Evolutionary conservation across 2,797 vertebrate genomes (phyloP).

Genomic region (Pelochelys cantorii): DNA sequence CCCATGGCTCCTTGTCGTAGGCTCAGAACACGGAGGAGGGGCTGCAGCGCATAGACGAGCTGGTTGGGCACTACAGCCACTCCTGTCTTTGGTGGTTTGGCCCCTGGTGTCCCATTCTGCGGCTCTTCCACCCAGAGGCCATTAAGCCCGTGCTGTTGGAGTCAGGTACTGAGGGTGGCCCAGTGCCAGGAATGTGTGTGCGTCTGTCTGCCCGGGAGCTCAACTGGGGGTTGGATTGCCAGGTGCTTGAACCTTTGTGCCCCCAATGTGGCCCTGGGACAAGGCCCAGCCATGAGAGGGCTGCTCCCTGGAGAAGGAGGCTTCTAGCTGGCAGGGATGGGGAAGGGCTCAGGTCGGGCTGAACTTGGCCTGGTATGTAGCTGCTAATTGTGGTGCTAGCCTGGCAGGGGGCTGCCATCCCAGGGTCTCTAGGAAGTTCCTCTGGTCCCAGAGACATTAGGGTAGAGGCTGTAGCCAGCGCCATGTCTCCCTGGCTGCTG

Average conservation of each 20-base stretch:
- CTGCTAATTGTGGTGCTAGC: too few species aligned
- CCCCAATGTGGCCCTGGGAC: too few species aligned
- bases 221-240: background rate
- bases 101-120: background rate
- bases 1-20: background rate
- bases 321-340: too few species aligned
- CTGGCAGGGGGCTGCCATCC: too few species aligned
- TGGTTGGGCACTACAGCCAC: background rate
- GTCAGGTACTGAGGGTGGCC: slow-evolving; percentile 8
- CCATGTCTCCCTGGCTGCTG: too few species aligned
- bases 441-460: too few species aligned
- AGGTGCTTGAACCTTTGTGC: background rate
- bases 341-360: too few species aligned
- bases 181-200: rapidly evolving
- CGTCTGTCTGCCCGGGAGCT: background rate
- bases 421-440: too few species aligned
- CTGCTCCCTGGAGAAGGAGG: background rate
- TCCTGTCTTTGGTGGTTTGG: slow-evolving; percentile 43
- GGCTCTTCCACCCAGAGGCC: slow-evolving; percentile 47
- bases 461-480: too few species aligned
- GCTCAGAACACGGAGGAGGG: slow-evolving; percentile 44
- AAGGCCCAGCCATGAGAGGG: background rate
- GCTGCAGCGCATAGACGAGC: background rate
- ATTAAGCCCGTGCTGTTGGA: slow-evolving; percentile 35
- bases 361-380: too few species aligned